Evolutionary conservation across 2,888 invertebrate species (phyloP).

Genomic region (Beris chalybata): DNA sequence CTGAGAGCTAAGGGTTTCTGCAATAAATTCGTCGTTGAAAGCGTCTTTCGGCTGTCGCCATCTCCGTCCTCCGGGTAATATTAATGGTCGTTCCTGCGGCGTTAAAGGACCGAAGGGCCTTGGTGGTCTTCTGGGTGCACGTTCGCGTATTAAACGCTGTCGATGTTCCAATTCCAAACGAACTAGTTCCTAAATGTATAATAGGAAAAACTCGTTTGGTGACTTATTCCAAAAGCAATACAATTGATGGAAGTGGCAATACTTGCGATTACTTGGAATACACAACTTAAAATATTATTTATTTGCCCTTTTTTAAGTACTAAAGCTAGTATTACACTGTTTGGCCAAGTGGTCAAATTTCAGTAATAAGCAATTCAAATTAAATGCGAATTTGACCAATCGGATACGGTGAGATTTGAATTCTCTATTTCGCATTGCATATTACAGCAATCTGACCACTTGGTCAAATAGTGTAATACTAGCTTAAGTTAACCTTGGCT

Average conservation of each 20-base stretch:
- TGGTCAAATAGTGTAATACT: too few relatives aligned
- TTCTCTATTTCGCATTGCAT: too few relatives aligned
- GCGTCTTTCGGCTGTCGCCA: slow-evolving; percentile 84
- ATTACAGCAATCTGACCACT: too few relatives aligned
- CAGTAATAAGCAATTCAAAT: too few relatives aligned
- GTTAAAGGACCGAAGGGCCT: slow-evolving; percentile 62
- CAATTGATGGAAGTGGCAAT: not conserved
- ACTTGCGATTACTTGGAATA: not conserved
- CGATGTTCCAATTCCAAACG: slow-evolving; percentile 54
- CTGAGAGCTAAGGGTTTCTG: slow-evolving; percentile 80
- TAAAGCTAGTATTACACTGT: too few relatives aligned
- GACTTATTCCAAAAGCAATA: not conserved
- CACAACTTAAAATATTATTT: too few relatives aligned
- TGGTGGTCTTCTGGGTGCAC: slow-evolving; percentile 57
- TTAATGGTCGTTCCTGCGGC: slow-evolving; percentile 71
- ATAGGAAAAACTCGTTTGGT: not conserved
- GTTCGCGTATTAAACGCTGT: slow-evolving; percentile 57
- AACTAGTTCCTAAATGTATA: slow-evolving; percentile 32
- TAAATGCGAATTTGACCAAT: too few relatives aligned
- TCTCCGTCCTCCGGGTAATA: slow-evolving; percentile 75
- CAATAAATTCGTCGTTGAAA: slow-evolving; percentile 86
- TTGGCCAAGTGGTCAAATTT: too few relatives aligned
- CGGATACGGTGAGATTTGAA: too few relatives aligned
- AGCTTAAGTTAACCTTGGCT: too few relatives aligned
- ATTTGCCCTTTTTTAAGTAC: too few relatives aligned